Conservation (phyloP, 2,797 vertebrate genomes). For the Varecia variegata region DNA sequence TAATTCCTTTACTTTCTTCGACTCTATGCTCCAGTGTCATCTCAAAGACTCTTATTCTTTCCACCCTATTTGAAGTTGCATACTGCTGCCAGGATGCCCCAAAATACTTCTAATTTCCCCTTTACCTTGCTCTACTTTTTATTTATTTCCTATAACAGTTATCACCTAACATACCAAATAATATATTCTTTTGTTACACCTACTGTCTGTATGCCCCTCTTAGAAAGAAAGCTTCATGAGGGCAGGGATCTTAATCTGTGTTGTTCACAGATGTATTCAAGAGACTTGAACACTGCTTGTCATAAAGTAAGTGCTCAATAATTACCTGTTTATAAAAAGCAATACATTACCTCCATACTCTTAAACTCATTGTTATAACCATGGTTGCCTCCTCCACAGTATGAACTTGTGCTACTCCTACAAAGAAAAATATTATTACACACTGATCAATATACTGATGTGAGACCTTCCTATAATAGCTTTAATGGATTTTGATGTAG, state of each 20-base stretch:
- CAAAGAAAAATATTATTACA: constrained; percentile 49
- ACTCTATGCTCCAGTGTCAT: background rate
- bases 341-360: constrained; percentile 93
- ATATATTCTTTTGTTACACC: background rate
- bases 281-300: background rate
- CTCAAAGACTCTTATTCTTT: background rate
- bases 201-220: background rate
- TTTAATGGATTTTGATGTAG: background rate
- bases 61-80: background rate
- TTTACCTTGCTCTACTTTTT: background rate
- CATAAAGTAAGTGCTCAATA: background rate
- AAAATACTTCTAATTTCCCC: background rate
- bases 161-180: background rate
- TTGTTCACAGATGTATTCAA: background rate
- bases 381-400: constrained; percentile 91
- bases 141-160: background rate
- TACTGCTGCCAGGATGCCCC: background rate
- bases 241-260: background rate
- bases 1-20: background rate
- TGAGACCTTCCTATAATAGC: background rate
- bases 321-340: background rate
- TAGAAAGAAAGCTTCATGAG: background rate
- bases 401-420: constrained; percentile 71
- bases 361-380: constrained; percentile 94
- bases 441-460: background rate